Conservation (phyloP, 2,888 invertebrate species). For the Coenonympha glycerion region DNA sequence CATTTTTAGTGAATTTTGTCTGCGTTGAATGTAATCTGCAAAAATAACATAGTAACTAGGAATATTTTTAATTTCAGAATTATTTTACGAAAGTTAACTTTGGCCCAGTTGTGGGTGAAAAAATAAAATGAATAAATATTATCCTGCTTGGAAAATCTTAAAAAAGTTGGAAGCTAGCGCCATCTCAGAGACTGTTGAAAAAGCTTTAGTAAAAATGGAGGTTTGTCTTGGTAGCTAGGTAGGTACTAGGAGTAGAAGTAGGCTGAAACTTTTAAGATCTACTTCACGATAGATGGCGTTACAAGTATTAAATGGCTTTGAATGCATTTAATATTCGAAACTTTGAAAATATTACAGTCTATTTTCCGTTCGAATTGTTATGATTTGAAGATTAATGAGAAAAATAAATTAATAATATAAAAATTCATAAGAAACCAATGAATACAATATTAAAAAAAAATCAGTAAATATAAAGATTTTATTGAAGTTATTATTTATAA, state of each 20-base stretch:
- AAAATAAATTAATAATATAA: no score
- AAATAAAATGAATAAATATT: not conserved
- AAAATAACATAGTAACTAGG: not conserved
- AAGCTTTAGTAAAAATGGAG: not conserved
- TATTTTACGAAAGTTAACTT: not conserved
- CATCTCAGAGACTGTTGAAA: slow-evolving; percentile 8
- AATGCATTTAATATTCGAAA: no score
- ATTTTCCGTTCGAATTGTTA: no score
- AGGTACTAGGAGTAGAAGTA: not conserved
- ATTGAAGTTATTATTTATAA: not conserved
- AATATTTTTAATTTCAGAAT: not conserved
- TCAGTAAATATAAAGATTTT: no score
- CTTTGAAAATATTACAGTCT: no score
- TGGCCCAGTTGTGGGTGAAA: no score
- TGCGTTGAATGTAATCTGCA: not conserved
- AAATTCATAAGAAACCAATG: no score
- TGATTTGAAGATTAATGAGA: no score
- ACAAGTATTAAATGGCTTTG: not conserved
- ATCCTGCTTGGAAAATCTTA: not conserved
- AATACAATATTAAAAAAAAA: no score
- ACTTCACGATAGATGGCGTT: slow-evolving; percentile 16
- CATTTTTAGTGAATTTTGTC: not conserved
- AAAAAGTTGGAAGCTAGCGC: not conserved
- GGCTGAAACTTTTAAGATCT: not conserved
- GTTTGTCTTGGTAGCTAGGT: not conserved